phyloP scores from a whole-genome alignment of 2,888 invertebrate species.

The Agrilus biguttatus region DNA sequence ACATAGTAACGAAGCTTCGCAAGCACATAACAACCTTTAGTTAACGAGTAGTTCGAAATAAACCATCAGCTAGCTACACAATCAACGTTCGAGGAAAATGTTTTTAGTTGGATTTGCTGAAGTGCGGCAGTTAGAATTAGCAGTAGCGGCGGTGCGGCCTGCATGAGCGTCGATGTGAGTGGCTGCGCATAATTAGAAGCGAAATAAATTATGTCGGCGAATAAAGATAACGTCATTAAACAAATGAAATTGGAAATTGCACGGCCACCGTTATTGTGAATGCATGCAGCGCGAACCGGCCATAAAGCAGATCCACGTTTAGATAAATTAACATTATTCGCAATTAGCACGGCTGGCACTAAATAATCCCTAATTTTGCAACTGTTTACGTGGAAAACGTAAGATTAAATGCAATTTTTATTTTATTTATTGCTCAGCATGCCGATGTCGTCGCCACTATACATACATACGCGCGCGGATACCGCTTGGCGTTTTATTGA shows the following conservation, averaged over 20 bases:
- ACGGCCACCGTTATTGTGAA: conserved; percentile 15
- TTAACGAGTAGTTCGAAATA: too few relatives aligned
- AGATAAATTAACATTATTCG: conserved; percentile 24
- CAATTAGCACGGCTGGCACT: conserved; percentile 21
- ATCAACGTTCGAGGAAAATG: too few relatives aligned
- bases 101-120: too few relatives aligned
- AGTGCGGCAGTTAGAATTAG: too few relatives aligned
- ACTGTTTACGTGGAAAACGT: not conserved
- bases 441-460: too few relatives aligned
- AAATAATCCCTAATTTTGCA: conserved; percentile 11
- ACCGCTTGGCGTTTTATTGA: too few relatives aligned
- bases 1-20: too few relatives aligned
- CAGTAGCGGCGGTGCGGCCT: too few relatives aligned
- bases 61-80: too few relatives aligned
- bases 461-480: too few relatives aligned
- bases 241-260: conserved; percentile 17
- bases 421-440: not conserved
- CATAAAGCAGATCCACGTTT: conserved; percentile 19
- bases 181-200: conserved; percentile 10
- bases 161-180: too few relatives aligned
- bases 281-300: conserved; percentile 14
- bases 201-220: conserved; percentile 13
- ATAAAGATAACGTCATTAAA: conserved; percentile 15
- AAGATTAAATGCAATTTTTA: conserved; percentile 6
- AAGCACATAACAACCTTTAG: too few relatives aligned